Evolutionary conservation across 2,113 vertebrate genomes (phyloP), one percentile per base, ranked within the genome.

Genomic region (Hippocampus barbouri): DNA sequence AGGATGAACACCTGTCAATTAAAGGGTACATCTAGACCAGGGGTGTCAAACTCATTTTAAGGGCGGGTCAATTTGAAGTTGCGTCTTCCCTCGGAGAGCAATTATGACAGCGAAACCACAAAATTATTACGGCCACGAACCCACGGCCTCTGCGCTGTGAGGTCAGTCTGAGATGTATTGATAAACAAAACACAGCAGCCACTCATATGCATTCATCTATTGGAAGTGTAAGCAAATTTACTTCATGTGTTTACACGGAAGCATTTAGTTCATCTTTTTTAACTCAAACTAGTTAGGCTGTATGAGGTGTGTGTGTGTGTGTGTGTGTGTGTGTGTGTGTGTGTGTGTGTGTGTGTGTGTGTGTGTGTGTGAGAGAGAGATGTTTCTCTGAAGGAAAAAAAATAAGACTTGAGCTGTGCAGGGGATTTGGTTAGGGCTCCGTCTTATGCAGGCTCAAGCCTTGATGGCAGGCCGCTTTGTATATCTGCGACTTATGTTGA

Each of bases 401-500:
- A 45, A 9, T 54, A 72, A 72, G 74, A 83, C 80, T 86, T 71
- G 23, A 71, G 67, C 71, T 79, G 62, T 76, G 79, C 38, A 73
- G 69, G 80, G 79, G 76, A 82, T 87, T 86, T 65, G 78, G 81
- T 84, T 83, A 70, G 47, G 72, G 69, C 76, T 84, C 68, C 40
- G 43, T 73, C 72, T 80, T 75, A 71, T 61, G 68, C 73, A 38
- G 70, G 73, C 75, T 72, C 68, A 57, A 78, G 70, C 73, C 71
- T 45, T 12, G 38, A 79, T 78, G 79, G 77, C 74, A 86, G 25
- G 71, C 71, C 81, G 81, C 81, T 86, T 85, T 86, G 84, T 84
- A 81, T 81, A 86, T 76, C 85, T 79, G 69, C 21, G 81, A 88
- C 78, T 87, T 79, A 85, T 82, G 85, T 77, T 77, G 79, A 88